Conservation (phyloP, 2,797 vertebrate species). For the Acropternis orthonyx region DNA sequence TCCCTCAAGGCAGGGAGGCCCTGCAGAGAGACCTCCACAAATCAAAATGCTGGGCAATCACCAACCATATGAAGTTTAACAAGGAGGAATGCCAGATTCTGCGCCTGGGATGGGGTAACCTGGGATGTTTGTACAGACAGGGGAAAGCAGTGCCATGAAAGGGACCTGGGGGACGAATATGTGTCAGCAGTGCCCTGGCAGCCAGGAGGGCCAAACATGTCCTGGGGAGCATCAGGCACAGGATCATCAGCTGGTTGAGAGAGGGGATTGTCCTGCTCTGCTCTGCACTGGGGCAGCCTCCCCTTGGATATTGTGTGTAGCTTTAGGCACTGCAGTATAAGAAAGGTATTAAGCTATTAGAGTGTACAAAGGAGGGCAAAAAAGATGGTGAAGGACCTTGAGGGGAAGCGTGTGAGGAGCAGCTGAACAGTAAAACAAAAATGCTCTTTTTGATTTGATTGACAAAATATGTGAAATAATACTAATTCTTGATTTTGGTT, state of each 20-base stretch:
- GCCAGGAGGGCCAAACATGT: not conserved
- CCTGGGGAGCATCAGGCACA: not conserved
- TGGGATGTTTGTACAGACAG: not conserved
- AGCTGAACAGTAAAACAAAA: not conserved
- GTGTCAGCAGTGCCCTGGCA: not conserved
- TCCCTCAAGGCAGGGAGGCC: not conserved
- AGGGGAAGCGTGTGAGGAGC: not conserved
- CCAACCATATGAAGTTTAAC: not conserved
- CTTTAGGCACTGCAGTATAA: not conserved
- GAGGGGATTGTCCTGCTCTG: not conserved
- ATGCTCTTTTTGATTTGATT: not conserved
- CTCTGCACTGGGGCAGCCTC: not conserved
- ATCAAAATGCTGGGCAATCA: not conserved
- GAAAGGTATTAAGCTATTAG: not conserved
- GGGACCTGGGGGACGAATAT: not conserved
- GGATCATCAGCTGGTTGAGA: not conserved
- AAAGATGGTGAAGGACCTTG: not conserved
- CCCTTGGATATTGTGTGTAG: not conserved
- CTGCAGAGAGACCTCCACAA: not conserved
- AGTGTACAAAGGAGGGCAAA: not conserved
- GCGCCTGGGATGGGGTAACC: not conserved
- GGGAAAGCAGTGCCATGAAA: not conserved
- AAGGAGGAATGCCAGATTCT: not conserved
- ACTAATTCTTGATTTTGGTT: not conserved
- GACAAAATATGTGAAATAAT: not conserved